A percentile compares a stretch with the other conserved stretches of the same genome.
These are phyloP conservation scores for Stichopus chloronotus DNA, from an alignment of 35 echinoderm and acorn worm species.

Conservation along the genomic window DNA sequence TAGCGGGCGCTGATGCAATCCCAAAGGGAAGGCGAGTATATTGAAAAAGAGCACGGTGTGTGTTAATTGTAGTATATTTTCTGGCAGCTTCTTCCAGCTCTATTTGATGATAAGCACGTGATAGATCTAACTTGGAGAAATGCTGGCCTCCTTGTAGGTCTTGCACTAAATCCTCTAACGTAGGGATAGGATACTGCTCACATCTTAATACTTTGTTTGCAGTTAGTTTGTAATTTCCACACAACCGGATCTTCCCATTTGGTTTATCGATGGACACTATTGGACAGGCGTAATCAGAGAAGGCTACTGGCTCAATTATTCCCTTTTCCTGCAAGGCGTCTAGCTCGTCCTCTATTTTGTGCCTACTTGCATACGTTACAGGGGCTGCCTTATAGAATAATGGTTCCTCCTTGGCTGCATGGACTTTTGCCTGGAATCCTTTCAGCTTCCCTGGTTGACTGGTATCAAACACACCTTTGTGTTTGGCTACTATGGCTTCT, in stretches of 20 bases:
- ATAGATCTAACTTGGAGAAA: slow-evolving; percentile 68
- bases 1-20: slow-evolving; percentile 65
- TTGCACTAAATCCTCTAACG: slow-evolving; percentile 61
- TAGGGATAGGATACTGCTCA: slow-evolving; percentile 69
- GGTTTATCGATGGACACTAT: slow-evolving; percentile 63
- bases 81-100: slow-evolving; percentile 63
- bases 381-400: slow-evolving; percentile 61
- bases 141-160: slow-evolving; percentile 63
- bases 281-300: slow-evolving; percentile 57
- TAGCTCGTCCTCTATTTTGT: slow-evolving; percentile 43
- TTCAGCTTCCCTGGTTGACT: neutral
- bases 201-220: slow-evolving; percentile 61
- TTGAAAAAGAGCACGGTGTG: slow-evolving; percentile 65
- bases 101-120: slow-evolving; percentile 71
- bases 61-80: slow-evolving; percentile 72
- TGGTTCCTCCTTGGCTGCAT: slow-evolving; percentile 32
- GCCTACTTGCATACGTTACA: slow-evolving; percentile 62
- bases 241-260: slow-evolving; percentile 36
- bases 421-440: slow-evolving; percentile 47
- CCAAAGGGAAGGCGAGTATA: slow-evolving; percentile 79
- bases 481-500: neutral
- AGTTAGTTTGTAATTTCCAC: slow-evolving; percentile 74
- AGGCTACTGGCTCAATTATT: slow-evolving; percentile 71
- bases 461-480: slow-evolving; percentile 13
- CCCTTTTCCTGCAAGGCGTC: slow-evolving; percentile 37